These are phyloP conservation scores for Sminthurinus aureus DNA, from an alignment of 2,888 invertebrate species.

Conservation along the genomic window DNA sequence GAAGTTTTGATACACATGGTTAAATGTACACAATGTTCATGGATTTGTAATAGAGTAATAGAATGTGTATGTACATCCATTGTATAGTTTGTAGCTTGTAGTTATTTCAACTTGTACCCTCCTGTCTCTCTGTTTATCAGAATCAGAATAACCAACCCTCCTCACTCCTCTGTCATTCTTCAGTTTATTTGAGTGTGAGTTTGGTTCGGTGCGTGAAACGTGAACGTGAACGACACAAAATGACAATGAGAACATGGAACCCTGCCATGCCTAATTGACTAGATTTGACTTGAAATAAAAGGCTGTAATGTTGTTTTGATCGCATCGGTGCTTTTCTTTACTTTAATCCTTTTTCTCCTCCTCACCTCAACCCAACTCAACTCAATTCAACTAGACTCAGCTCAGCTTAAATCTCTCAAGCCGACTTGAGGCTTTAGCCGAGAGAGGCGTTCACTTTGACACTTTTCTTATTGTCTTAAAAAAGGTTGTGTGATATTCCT, in stretches of 20 bases:
- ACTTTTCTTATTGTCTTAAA: not conserved
- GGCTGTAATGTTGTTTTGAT: constrained; percentile 27
- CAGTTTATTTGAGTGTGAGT: not conserved
- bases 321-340: constrained; percentile 20
- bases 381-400: too few relatives aligned
- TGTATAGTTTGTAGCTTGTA: not conserved
- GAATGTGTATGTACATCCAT: not conserved
- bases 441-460: not conserved
- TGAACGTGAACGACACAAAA: not conserved
- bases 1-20: too few relatives aligned
- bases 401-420: too few relatives aligned
- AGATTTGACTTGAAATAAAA: constrained; percentile 34
- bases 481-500: too few relatives aligned
- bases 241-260: constrained; percentile 32
- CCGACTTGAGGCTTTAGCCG: not conserved
- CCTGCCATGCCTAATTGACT: constrained; percentile 37
- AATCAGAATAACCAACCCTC: not conserved
- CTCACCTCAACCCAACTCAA: not conserved
- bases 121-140: not conserved
- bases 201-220: not conserved
- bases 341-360: not conserved
- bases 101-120: not conserved
- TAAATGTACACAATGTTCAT: too few relatives aligned
- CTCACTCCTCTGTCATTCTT: not conserved
- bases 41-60: too few relatives aligned